Evolutionary conservation across 2,888 invertebrate species (phyloP), one percentile per base, ranked within the genome.

Genomic region (Drosophila kokeensis): DNA sequence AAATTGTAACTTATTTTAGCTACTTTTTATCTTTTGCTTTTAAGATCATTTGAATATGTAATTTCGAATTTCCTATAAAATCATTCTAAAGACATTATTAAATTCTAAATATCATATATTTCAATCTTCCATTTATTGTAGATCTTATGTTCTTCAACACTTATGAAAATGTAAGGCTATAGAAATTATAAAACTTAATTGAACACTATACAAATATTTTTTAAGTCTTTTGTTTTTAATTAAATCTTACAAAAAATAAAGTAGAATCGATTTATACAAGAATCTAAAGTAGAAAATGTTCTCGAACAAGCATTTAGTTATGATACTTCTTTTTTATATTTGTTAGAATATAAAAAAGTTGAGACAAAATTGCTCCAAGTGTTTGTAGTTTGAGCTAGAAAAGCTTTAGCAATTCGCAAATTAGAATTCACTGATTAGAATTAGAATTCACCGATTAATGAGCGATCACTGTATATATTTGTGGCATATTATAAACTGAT

Each of bases 31-130:
- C 1, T 27, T 54, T 24, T 54, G 36, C 4, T 27, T 54, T n/a
- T 54, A 49, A 49, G 27, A 49, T 49, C 24, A 24, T 54, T 36
- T 29, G n/a, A 40, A n/a, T 29, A 15, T 55, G 55, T 55, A 38
- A 55, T 29, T 29, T 21, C n/a, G 1, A 38, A 55, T 24, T 27
- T 36, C 10, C 18, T 27, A 18, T n/a, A 0, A 54, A 54, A 18
- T n/a, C 38, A 38, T 38, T n/a, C 29, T 29, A 29, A 13, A 29
- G n/a, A 27, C 27, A 29, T 8, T 36, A 27, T 29, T 55, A 38
- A 38, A n/a, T 15, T 55, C 29, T 5, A 55, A 55, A 40, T 4
- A n/a, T 38, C 27, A 36, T 54, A 27, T 7, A 24, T 38, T 38
- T n/a, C 6, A 54, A 38, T 36, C 18, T n/a, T 38, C 8, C 18